These are phyloP conservation scores for Caenorhabditis inopinata DNA, from an alignment of 1,140 invertebrate species.

Conservation along the genomic window DNA sequence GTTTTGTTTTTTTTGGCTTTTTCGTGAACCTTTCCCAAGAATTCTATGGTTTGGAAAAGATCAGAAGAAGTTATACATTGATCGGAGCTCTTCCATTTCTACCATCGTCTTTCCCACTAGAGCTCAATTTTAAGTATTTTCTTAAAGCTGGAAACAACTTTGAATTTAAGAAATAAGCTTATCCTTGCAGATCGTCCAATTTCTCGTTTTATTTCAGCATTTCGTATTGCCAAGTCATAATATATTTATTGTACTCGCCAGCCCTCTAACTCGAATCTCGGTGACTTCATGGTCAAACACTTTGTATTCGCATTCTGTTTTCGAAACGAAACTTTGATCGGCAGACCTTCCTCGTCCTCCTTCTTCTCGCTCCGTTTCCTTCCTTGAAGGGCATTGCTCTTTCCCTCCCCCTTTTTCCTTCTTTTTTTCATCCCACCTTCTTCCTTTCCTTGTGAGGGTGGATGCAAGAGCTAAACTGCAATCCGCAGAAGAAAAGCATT, in stretches of 20 bases:
- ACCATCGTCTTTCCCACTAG: too few relatives aligned
- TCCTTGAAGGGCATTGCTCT: slow-evolving; percentile 5
- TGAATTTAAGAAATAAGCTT: too few relatives aligned
- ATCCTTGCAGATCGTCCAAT: too few relatives aligned
- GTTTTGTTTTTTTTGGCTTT: slow-evolving; percentile 4
- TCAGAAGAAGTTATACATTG: neutral
- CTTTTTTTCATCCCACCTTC: neutral
- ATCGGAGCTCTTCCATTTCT: too few relatives aligned
- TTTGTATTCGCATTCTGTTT: neutral
- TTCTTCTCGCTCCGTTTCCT: neutral
- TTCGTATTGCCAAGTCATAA: too few relatives aligned
- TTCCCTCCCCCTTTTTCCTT: neutral
- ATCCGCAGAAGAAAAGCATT: neutral
- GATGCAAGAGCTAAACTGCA: slow-evolving; percentile 11
- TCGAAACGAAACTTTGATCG: slow-evolving; percentile 30
- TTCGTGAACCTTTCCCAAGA: neutral
- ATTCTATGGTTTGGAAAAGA: neutral
- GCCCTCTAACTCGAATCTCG: neutral
- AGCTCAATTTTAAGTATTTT: too few relatives aligned
- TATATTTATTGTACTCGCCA: too few relatives aligned
- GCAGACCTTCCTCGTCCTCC: neutral
- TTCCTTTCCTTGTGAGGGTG: neutral
- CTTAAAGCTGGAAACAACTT: too few relatives aligned
- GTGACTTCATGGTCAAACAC: neutral
- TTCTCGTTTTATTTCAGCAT: too few relatives aligned